phyloP scores from a whole-genome alignment of 2,888 invertebrate genomes.

The Pantelozetes paolii region DNA sequence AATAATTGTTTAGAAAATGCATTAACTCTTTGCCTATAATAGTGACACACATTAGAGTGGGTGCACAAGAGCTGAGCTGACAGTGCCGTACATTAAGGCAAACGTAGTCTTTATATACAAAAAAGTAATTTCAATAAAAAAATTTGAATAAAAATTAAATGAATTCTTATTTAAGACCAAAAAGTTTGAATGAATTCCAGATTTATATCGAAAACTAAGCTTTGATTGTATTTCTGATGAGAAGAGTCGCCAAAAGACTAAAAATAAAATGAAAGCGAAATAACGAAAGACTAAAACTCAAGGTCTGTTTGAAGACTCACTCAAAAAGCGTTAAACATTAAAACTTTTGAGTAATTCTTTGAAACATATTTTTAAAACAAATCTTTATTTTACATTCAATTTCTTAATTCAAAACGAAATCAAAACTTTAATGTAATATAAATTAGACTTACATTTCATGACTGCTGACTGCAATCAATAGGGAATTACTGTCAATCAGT shows the following conservation, averaged over 20 bases:
- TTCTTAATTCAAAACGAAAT: constrained; percentile 15
- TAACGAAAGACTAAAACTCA: neutral
- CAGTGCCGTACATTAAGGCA: constrained; percentile 5
- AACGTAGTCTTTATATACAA: neutral
- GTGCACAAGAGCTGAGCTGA: neutral
- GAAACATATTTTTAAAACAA: neutral
- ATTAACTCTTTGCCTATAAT: constrained; percentile 14
- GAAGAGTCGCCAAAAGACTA: constrained; percentile 17
- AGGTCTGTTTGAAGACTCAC: constrained; percentile 6
- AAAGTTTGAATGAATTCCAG: constrained; percentile 14
- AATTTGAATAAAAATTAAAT: neutral
- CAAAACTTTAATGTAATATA: too few relatives aligned
- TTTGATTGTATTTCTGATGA: constrained; percentile 27
- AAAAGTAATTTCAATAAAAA: neutral
- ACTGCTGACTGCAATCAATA: constrained; percentile 62
- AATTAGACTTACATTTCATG: constrained; percentile 58
- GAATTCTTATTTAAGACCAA: constrained; percentile 16
- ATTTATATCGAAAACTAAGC: constrained; percentile 15
- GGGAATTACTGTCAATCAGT: constrained; percentile 57
- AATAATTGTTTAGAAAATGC: constrained; percentile 12
- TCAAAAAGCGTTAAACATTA: constrained; percentile 14
- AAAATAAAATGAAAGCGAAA: constrained; percentile 13
- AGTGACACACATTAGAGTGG: neutral
- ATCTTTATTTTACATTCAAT: neutral
- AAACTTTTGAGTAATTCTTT: neutral